Conservation (phyloP, 2,113 vertebrate genomes). For the Nibea coibor region DNA sequence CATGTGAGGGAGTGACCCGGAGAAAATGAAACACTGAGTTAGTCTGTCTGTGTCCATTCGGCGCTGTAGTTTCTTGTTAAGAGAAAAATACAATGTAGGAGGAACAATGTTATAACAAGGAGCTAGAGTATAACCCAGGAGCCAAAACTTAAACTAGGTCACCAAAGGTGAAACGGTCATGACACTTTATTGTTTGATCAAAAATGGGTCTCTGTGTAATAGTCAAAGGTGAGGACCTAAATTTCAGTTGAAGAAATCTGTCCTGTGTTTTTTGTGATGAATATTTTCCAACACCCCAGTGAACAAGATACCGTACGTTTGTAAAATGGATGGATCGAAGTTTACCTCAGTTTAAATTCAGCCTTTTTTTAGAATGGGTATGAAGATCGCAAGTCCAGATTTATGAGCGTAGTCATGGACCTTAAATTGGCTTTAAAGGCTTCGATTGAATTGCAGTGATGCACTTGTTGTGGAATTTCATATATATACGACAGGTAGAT, state of each 20-base stretch:
- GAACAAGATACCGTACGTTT: neutral
- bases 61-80: neutral
- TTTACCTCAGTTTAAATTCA: neutral
- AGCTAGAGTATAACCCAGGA: neutral
- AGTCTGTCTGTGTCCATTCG: slow-evolving; percentile 7
- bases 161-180: neutral
- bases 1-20: neutral
- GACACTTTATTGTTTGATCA: neutral
- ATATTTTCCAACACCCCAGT: neutral
- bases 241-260: neutral
- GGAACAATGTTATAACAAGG: no score
- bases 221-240: neutral
- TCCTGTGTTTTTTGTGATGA: neutral
- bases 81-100: neutral
- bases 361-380: neutral
- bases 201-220: neutral
- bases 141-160: neutral
- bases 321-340: neutral
- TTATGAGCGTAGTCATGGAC: neutral
- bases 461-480: neutral
- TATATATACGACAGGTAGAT: neutral
- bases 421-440: neutral
- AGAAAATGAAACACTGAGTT: neutral
- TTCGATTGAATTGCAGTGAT: no score
- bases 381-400: neutral